phyloP scores from a whole-genome alignment of 2,113 vertebrate genomes.

The Mormyrus lacerda region DNA sequence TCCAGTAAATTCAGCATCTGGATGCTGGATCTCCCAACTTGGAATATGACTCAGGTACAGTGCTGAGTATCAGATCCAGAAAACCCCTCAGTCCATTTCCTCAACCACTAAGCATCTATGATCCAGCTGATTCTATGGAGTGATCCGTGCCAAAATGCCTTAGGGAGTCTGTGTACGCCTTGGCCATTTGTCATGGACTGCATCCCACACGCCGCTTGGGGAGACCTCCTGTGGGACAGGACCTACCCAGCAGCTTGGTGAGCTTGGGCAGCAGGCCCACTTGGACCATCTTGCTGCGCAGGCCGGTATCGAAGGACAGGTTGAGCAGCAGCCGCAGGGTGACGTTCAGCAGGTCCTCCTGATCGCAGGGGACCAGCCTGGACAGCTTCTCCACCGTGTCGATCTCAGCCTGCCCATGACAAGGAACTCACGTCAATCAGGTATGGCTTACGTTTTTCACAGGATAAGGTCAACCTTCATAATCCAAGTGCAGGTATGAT shows the following conservation, averaged over 20 bases:
- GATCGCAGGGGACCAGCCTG: conserved; percentile 78
- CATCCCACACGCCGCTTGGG: neutral
- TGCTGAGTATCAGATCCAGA: neutral
- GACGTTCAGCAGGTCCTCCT: conserved; percentile 78
- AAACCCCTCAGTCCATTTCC: neutral
- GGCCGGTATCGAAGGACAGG: conserved; percentile 82
- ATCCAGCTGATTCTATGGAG: neutral
- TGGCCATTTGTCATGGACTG: neutral
- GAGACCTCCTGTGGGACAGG: neutral
- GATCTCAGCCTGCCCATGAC: conserved; percentile 70
- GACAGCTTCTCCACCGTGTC: conserved; percentile 80
- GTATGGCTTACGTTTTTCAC: neutral
- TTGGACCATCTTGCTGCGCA: conserved; percentile 88
- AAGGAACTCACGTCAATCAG: neutral
- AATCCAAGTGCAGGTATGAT: neutral
- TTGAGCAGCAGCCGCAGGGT: conserved; percentile 80
- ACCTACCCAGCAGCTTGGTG: conserved; percentile 76
- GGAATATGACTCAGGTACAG: neutral
- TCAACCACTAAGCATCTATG: neutral
- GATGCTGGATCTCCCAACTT: neutral
- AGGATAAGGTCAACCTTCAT: neutral
- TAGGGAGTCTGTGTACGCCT: neutral
- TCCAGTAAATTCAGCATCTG: neutral
- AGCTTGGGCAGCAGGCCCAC: conserved; percentile 83
- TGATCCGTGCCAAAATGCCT: neutral